phyloP scores from a whole-genome alignment of 2,113 vertebrate species.

The Symphodus melops region DNA sequence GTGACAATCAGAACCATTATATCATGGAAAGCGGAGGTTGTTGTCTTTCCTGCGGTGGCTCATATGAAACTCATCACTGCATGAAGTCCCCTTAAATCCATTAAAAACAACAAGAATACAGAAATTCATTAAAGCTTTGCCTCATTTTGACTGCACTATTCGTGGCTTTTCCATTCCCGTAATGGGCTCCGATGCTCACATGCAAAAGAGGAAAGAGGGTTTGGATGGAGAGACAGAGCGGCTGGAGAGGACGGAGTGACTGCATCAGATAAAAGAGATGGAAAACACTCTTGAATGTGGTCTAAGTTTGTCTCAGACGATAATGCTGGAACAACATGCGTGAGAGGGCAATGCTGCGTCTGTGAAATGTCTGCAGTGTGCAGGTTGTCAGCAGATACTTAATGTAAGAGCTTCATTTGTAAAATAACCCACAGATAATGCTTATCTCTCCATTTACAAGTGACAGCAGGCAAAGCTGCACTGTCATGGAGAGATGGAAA shows the following conservation, averaged over 20 bases:
- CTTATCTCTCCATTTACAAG: conserved; percentile 20
- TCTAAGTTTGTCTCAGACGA: conserved; percentile 32
- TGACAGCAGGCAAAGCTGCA: conserved; percentile 2
- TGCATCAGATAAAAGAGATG: conserved; percentile 44
- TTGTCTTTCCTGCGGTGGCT: conserved; percentile 57
- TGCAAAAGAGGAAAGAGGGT: conserved; percentile 50
- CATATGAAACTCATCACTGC: conserved; percentile 75
- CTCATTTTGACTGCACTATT: conserved; percentile 59
- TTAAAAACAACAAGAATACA: conserved; percentile 66
- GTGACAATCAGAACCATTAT: conserved; percentile 60
- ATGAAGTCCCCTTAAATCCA: conserved; percentile 63
- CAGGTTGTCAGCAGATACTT: conserved; percentile 8
- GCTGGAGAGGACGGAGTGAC: conserved; percentile 21
- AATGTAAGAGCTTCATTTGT: conserved; percentile 31
- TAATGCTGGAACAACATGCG: conserved; percentile 20
- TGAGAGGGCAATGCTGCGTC: background rate
- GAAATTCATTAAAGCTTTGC: conserved; percentile 71
- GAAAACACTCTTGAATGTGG: conserved; percentile 42
- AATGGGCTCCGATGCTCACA: conserved; percentile 58
- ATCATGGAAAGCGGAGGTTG: conserved; percentile 67
- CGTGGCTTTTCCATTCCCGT: conserved; percentile 67
- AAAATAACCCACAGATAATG: conserved; percentile 3
- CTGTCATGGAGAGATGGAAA: background rate
- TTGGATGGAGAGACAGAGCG: conserved; percentile 36
- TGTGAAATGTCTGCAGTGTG: conserved; percentile 42